A percentile compares a stretch with the other conserved stretches of the same genome.
phyloP scores from a whole-genome alignment of 2,113 vertebrate species.

The Burhinus oedicnemus region DNA sequence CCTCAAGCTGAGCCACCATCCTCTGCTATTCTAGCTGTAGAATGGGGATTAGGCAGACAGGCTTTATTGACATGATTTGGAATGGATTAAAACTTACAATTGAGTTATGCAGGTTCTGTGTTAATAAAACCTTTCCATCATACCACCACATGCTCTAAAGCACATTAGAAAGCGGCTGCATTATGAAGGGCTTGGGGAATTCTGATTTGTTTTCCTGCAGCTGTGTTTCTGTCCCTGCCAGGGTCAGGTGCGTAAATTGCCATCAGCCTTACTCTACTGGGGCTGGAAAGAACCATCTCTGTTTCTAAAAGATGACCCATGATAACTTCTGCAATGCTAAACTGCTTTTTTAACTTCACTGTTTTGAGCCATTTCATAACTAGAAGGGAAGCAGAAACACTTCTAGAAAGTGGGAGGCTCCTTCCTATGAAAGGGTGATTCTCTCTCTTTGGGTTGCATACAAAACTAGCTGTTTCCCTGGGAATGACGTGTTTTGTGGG shows the following conservation, averaged over 20 bases:
- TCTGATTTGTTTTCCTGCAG: constrained; percentile 34
- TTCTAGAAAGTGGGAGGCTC: background rate
- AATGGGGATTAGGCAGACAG: background rate
- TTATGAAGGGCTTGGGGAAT: constrained; percentile 21
- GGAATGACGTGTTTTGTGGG: background rate
- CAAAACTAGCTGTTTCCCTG: background rate
- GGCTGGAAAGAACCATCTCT: background rate
- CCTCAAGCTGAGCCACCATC: background rate
- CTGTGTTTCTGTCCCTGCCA: constrained; percentile 28
- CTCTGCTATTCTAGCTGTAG: background rate
- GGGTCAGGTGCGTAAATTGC: background rate
- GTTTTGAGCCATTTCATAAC: background rate
- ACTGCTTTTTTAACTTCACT: background rate
- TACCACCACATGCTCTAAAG: background rate
- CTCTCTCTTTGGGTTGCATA: background rate
- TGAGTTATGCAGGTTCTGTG: constrained; percentile 43
- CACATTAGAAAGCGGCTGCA: background rate
- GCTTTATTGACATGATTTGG: background rate
- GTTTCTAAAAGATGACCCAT: background rate
- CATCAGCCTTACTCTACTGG: background rate
- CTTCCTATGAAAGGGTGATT: background rate
- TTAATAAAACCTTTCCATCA: constrained; percentile 51
- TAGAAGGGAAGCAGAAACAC: background rate
- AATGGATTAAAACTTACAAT: constrained; percentile 33
- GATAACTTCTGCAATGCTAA: background rate